Conservation (phyloP, 92 coral and sea anemone species). For the Epizoanthus scotinus region DNA sequence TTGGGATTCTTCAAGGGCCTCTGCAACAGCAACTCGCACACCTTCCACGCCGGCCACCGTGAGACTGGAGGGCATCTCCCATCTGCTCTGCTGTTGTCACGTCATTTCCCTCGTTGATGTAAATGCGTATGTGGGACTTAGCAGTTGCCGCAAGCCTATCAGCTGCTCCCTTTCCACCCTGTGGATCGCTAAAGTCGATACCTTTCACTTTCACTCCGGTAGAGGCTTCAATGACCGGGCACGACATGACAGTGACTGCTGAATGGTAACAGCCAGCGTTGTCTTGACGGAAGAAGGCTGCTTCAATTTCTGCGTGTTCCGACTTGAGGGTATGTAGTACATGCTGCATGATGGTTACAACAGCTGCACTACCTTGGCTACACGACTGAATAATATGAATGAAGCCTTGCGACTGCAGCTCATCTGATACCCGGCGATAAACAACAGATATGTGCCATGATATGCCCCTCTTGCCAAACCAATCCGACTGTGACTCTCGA, state of each 20-base stretch:
- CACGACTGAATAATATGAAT: constrained; percentile 25
- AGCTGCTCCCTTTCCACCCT: constrained; percentile 46
- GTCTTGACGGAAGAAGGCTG: constrained; percentile 25
- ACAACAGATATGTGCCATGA: constrained; percentile 30
- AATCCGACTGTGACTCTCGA: constrained; percentile 22
- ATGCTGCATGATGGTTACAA: constrained; percentile 30
- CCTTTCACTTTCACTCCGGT: not conserved
- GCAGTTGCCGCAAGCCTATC: constrained; percentile 46
- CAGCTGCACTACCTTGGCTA: constrained; percentile 11
- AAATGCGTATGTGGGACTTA: constrained; percentile 25
- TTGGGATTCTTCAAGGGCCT: constrained; percentile 28
- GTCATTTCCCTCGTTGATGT: constrained; percentile 37
- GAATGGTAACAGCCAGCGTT: constrained; percentile 41
- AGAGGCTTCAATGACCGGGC: constrained; percentile 2
- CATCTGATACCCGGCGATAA: not conserved
- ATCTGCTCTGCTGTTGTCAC: constrained; percentile 28
- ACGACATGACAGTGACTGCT: constrained; percentile 1
- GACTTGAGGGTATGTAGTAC: constrained; percentile 16
- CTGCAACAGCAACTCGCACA: constrained; percentile 38
- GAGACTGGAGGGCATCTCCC: constrained; percentile 23
- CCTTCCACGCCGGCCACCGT: constrained; percentile 45
- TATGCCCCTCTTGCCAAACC: constrained; percentile 28
- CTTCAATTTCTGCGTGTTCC: not conserved
- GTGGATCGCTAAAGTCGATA: constrained; percentile 15
- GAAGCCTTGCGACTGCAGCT: constrained; percentile 37